phyloP scores from a whole-genome alignment of 2,888 invertebrate species.

The Morpho deidamia region DNA sequence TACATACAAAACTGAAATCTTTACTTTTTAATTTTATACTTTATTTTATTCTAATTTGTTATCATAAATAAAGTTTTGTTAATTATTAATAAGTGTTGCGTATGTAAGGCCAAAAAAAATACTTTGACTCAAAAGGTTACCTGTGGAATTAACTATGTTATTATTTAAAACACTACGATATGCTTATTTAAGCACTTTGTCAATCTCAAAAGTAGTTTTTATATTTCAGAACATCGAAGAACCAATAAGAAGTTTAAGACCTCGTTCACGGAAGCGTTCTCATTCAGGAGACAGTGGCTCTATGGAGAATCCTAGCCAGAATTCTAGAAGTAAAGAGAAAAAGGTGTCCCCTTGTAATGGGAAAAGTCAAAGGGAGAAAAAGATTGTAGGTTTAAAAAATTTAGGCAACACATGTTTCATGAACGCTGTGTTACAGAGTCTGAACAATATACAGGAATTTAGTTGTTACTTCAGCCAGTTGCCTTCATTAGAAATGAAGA shows the following conservation, averaged over 20 bases:
- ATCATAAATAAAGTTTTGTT: too few relatives aligned
- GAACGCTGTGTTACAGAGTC: constrained; percentile 90
- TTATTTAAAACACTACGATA: too few relatives aligned
- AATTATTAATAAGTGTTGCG: too few relatives aligned
- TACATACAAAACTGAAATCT: too few relatives aligned
- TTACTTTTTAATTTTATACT: too few relatives aligned
- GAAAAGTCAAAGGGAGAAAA: constrained; percentile 78
- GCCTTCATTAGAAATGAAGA: constrained; percentile 83
- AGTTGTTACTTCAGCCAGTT: constrained; percentile 88
- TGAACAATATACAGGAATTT: constrained; percentile 91
- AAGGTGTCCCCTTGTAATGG: constrained; percentile 56
- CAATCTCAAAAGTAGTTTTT: too few relatives aligned
- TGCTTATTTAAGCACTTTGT: too few relatives aligned
- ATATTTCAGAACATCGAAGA: constrained; percentile 61
- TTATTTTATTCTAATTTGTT: too few relatives aligned
- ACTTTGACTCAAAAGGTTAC: too few relatives aligned
- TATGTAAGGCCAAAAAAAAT: too few relatives aligned
- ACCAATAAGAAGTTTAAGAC: constrained; percentile 75
- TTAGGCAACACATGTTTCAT: constrained; percentile 92
- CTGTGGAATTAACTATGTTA: too few relatives aligned
- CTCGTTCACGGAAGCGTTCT: constrained; percentile 79
- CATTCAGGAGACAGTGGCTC: constrained; percentile 77
- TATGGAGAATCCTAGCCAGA: constrained; percentile 61
- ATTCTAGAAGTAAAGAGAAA: constrained; percentile 49
- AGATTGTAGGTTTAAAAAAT: constrained; percentile 86